Base-by-base conservation (phyloP, 1,140 invertebrate species). In the Solen grandis region DNA sequence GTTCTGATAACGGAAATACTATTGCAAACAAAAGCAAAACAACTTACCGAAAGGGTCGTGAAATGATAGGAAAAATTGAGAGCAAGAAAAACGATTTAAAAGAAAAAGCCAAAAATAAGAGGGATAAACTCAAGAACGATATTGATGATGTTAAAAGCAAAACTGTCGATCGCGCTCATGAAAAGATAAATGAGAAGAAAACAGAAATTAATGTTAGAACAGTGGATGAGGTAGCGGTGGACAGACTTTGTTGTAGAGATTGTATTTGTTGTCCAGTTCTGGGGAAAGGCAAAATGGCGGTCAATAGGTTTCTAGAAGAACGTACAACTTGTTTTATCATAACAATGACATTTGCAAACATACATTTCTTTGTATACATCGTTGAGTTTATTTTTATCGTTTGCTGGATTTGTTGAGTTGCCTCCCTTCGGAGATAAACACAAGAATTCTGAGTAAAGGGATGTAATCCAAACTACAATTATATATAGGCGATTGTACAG, bases 311-410 rank as follows among this genome's bases (percentile, higher is more conserved):
- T n/a, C n/a, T n/a, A n/a, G n/a, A n/a, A n/a, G n/a, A n/a, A n/a
- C n/a, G n/a, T n/a, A n/a, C n/a, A n/a, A n/a, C n/a, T 27, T 70
- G 68, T 36, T 70, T 70, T 57, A 54, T 70, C 19, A 36, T 70
- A 54, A 22, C 46, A 57, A 55, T 55, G 50, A 22, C 52, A 10
- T 19, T 70, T 14, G 50, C 50, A 57, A 55, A 57, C 38, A n/a
- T 57, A 22, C 68, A 70, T 36, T 38, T 70, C 5, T 22, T 70
- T 54, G 46, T 70, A n/a, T 70, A 55, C n/a, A 19, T 70, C 1
- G 33, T 70, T 35, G 68, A 70, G 29, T 2, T 70, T 14, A 54
- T 57, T 22, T 36, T 70, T 33, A 35, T 70, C 13, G 36, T 70
- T 25, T 70, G 68, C 57, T 35, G 35, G 55, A 19, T 33, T 13